Evolutionary conservation across 2,113 vertebrate species (phyloP).

Genomic region (Ictidomys tridecemlineatus): DNA sequence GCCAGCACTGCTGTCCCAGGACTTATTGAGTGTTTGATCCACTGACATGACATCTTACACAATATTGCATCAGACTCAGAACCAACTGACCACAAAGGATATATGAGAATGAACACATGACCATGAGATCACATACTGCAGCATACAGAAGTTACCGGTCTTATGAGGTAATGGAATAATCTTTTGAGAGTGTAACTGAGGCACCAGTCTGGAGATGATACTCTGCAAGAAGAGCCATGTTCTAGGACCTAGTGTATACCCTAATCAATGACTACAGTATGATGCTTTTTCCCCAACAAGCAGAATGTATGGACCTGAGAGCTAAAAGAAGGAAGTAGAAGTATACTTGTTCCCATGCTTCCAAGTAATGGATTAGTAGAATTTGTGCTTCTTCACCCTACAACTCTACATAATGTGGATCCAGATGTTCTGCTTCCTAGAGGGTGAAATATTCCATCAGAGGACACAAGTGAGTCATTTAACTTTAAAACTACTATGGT

Average conservation of each 20-base stretch:
- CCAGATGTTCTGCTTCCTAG: background rate
- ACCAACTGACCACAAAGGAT: background rate
- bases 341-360: background rate
- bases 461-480: background rate
- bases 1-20: background rate
- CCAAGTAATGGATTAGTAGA: background rate
- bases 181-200: constrained; percentile 15
- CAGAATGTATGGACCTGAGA: background rate
- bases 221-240: background rate
- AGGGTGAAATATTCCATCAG: background rate
- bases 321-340: background rate
- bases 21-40: background rate
- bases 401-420: background rate
- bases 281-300: background rate
- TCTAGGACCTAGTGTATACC: background rate
- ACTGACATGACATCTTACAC: background rate
- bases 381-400: background rate
- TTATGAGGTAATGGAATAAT: background rate
- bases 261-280: background rate
- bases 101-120: background rate
- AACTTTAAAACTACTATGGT: background rate
- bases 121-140: background rate
- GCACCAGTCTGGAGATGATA: background rate
- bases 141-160: background rate
- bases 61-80: background rate